Percentiles rank a stretch among this genome's conserved stretches.
Evolutionary conservation across 2,888 invertebrate genomes (phyloP).

Genomic region (Troilus luridus): DNA sequence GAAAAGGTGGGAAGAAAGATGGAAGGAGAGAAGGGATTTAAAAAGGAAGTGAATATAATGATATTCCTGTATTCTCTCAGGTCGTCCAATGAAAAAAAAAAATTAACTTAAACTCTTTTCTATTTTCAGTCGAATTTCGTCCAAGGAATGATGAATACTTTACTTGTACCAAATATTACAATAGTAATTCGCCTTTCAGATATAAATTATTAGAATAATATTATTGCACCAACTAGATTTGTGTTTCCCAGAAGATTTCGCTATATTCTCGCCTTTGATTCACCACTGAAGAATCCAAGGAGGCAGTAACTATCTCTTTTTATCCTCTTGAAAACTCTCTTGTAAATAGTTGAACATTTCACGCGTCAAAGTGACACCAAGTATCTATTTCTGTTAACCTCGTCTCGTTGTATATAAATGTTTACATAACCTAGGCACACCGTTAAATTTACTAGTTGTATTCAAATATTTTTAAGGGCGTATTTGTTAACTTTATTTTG

Average conservation of each 20-base stretch:
- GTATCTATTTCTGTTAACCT: background rate
- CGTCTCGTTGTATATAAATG: background rate
- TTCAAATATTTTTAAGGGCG: too few relatives aligned
- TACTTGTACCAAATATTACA: background rate
- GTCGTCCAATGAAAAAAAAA: too few relatives aligned
- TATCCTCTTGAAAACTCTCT: background rate
- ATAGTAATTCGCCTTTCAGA: background rate
- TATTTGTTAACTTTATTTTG: too few relatives aligned
- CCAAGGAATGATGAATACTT: too few relatives aligned
- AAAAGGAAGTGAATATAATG: too few relatives aligned
- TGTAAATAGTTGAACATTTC: slow-evolving; percentile 11
- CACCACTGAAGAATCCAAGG: background rate
- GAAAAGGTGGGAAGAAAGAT: too few relatives aligned
- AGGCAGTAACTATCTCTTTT: background rate
- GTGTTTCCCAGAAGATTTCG: background rate
- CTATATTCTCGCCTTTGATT: background rate
- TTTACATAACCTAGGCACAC: background rate
- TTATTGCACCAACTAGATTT: background rate
- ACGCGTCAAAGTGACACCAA: background rate
- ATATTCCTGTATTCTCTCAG: too few relatives aligned
- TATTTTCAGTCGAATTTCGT: too few relatives aligned
- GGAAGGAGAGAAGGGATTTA: too few relatives aligned
- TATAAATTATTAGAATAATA: background rate
- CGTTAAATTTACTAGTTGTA: background rate
- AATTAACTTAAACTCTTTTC: too few relatives aligned